Conservation (phyloP, 2,888 invertebrate species). For the Agrotis puta region DNA sequence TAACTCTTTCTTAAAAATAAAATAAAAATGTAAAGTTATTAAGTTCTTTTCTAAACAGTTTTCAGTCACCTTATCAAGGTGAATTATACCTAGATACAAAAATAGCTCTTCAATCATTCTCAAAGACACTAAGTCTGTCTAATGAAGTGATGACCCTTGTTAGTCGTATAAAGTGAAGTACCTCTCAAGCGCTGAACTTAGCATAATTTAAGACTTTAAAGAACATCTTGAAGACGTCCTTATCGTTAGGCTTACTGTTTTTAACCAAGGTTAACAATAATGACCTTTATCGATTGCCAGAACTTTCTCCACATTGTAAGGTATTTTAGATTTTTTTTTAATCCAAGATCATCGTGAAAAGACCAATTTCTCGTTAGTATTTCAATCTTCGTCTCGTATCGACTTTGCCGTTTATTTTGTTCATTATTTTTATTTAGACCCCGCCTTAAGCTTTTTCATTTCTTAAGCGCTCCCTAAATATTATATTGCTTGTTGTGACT, state of each 20-base stretch:
- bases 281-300: background rate
- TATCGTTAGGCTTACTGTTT: background rate
- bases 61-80: background rate
- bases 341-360: conserved; percentile 15
- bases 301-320: background rate
- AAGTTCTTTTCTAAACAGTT: background rate
- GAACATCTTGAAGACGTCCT: background rate
- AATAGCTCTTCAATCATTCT: background rate
- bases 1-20: no score
- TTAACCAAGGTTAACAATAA: background rate
- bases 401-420: conserved; percentile 29
- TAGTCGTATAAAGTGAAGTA: background rate
- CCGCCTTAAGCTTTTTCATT: conserved; percentile 46
- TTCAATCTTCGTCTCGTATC: conserved; percentile 29
- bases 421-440: conserved; percentile 39
- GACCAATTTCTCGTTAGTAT: conserved; percentile 24
- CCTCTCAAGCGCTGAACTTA: conserved; percentile 8
- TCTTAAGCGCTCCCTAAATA: conserved; percentile 50
- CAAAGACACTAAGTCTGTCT: no score
- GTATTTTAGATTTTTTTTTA: conserved; percentile 2
- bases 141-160: background rate
- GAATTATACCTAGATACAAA: background rate
- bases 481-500: conserved; percentile 35
- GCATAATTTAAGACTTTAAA: conserved; percentile 12
- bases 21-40: no score